Conservation (phyloP, 2,113 vertebrate genomes). For the Sebastes fasciatus region DNA sequence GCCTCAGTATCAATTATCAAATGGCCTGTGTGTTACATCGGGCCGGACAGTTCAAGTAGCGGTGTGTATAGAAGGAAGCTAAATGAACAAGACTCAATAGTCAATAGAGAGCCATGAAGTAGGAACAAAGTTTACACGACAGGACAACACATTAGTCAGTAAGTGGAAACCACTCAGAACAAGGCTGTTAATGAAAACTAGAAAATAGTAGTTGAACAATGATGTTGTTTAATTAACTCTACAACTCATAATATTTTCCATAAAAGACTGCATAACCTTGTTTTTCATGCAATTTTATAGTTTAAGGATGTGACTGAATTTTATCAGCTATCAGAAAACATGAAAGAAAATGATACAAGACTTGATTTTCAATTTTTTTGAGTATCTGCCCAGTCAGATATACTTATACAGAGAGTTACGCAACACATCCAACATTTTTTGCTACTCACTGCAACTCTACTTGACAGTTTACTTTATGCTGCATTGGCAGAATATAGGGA, state of each 20-base stretch:
- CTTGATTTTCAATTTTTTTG: conserved; percentile 6
- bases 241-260: neutral
- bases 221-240: neutral
- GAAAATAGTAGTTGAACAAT: neutral
- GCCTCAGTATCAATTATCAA: conserved; percentile 73
- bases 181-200: neutral
- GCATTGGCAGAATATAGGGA: conserved; percentile 3
- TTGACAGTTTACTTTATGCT: conserved; percentile 8
- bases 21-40: conserved; percentile 49
- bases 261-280: neutral
- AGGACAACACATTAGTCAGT: conserved; percentile 13
- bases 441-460: neutral
- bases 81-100: conserved; percentile 16
- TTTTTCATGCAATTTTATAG: neutral
- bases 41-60: conserved; percentile 27
- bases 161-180: neutral
- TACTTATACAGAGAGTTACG: neutral
- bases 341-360: neutral
- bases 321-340: conserved; percentile 18
- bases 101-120: conserved; percentile 18
- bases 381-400: neutral
- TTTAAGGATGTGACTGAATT: neutral
- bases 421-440: conserved; percentile 5
- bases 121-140: conserved; percentile 31
- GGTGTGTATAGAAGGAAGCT: neutral